Percentiles rank a stretch among this genome's conserved stretches.
phyloP scores from a whole-genome alignment of 2,888 invertebrate genomes.

The Apodemia mormo region DNA sequence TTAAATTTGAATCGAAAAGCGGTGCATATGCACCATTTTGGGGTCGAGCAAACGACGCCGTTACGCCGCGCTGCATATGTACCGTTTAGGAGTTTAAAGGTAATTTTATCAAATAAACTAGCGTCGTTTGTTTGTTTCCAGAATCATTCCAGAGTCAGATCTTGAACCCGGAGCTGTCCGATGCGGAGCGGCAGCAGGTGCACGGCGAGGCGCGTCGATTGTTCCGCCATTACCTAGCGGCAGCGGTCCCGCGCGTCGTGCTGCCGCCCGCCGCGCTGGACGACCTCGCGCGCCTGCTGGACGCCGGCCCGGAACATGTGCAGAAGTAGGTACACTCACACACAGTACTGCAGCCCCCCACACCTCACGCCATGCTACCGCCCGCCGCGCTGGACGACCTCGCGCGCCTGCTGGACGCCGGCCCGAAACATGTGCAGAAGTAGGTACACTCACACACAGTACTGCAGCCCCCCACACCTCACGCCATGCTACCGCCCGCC shows the following conservation, averaged over 20 bases:
- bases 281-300: constrained; percentile 79
- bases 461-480: too few relatives aligned
- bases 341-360: too few relatives aligned
- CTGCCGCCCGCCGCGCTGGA: constrained; percentile 79
- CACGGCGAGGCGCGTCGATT: constrained; percentile 85
- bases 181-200: constrained; percentile 82
- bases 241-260: constrained; percentile 82
- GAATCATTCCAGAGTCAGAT: constrained; percentile 91
- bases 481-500: too few relatives aligned
- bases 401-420: constrained; percentile 77
- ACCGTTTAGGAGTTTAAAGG: too few relatives aligned
- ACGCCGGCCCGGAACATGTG: constrained; percentile 75
- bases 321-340: constrained; percentile 25
- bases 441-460: neutral
- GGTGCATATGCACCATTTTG: too few relatives aligned
- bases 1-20: too few relatives aligned
- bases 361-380: too few relatives aligned
- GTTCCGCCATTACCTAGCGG: constrained; percentile 82
- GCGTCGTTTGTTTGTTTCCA: constrained; percentile 51
- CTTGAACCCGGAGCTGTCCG: constrained; percentile 87
- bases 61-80: too few relatives aligned
- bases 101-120: constrained; percentile 55
- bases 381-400: constrained; percentile 46
- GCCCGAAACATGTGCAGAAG: constrained; percentile 60
- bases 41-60: too few relatives aligned